These are phyloP conservation scores for Halichoeres trimaculatus DNA, from an alignment of 2,113 vertebrate species.

Conservation along the genomic window DNA sequence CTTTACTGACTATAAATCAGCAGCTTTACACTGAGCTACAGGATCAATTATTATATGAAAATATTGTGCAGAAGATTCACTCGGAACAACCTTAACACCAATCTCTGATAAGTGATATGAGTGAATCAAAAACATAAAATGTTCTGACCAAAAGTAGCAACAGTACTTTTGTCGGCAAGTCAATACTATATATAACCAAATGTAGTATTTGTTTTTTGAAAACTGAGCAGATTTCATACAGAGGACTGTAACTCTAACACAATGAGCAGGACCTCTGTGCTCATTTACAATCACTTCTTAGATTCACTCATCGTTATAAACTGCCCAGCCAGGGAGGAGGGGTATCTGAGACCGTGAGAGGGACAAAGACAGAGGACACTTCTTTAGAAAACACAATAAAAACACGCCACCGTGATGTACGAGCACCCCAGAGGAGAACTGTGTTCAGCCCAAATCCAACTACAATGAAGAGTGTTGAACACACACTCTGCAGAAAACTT, in stretches of 20 bases:
- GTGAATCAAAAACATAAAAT: no score
- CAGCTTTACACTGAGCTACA: no score
- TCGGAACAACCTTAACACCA: no score
- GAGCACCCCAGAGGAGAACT: not conserved
- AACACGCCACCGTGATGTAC: conserved; percentile 19
- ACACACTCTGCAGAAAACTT: not conserved
- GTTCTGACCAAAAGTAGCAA: no score
- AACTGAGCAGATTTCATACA: no score
- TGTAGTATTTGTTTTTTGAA: no score
- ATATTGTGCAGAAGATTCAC: no score
- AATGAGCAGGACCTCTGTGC: not conserved
- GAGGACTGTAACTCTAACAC: not conserved
- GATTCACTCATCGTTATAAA: conserved; percentile 40
- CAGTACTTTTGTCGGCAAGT: no score
- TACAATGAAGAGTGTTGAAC: not conserved
- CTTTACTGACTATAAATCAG: no score
- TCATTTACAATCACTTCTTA: not conserved
- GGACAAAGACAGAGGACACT: not conserved
- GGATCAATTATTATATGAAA: no score
- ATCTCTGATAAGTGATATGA: no score
- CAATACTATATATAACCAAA: no score
- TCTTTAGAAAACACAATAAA: conserved; percentile 38
- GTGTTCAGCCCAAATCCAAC: not conserved
- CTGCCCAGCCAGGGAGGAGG: not conserved
- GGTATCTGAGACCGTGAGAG: conserved; percentile 15